Percentiles rank a stretch among this genome's conserved stretches.
phyloP scores from a whole-genome alignment of 2,113 vertebrate genomes.

The Microcebus tavaratra region DNA sequence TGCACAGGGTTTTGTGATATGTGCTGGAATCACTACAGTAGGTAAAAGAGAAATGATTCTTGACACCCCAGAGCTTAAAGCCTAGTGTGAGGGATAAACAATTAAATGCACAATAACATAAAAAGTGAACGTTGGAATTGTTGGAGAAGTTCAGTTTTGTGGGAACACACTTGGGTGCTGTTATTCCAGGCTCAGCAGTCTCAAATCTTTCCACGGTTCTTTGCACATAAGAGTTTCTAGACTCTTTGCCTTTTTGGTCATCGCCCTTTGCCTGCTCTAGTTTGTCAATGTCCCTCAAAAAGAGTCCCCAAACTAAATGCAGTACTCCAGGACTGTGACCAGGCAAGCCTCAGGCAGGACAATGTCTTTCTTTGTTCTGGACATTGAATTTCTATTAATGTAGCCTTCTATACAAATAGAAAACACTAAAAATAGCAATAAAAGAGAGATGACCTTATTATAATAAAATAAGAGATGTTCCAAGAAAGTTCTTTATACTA shows the following conservation, averaged over 20 bases:
- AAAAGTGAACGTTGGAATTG: neutral
- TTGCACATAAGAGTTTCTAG: neutral
- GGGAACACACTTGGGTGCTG: neutral
- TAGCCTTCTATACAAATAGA: neutral
- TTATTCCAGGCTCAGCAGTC: neutral
- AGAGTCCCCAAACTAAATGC: neutral
- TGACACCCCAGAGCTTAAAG: neutral
- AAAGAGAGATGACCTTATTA: neutral
- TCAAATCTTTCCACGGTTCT: neutral
- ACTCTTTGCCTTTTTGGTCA: neutral
- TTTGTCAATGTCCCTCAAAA: neutral
- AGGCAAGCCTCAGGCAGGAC: neutral
- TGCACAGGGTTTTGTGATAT: neutral
- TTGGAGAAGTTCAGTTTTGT: neutral
- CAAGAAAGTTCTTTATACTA: neutral
- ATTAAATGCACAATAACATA: neutral
- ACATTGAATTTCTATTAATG: neutral
- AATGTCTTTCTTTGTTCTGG: neutral
- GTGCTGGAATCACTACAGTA: neutral
- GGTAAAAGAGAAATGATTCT: neutral
- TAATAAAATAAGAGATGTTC: neutral
- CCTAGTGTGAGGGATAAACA: neutral
- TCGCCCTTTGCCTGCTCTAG: neutral
- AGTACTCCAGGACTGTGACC: neutral
- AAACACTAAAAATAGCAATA: neutral